Base-by-base conservation (phyloP, 2,113 vertebrate species). In the Fukomys damarensis region DNA sequence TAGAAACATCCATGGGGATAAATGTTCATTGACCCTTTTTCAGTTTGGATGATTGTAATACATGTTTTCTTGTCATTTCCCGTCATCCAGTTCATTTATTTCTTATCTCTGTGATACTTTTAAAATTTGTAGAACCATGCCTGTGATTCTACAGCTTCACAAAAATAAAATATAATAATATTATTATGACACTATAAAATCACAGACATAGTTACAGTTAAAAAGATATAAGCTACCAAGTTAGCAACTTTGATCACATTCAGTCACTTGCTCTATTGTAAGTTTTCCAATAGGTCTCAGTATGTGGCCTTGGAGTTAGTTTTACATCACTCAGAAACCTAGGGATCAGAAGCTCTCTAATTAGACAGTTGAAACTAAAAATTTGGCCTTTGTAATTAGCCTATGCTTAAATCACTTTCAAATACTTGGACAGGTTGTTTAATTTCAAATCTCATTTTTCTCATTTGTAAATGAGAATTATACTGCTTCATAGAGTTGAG, bases 401-500 rank as follows among this genome's bases (percentile, higher is more conserved):
- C 38, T 86, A 3, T 70, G 35, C 46, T 94, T 91, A 61, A 59
- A 43, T 79, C 3, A 20, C 43, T 89, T 92, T 83, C 1, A 41
- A 77, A 63, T 52, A 63, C 56, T 84, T 68, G 74, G 86, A 72
- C 9, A 80, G 30, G 93, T 74, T 87, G 35, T 76, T 97, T 85
- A 74, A 93, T 82, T 35, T 43, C 30, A 85, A 91, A 66, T 74
- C 46, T 81, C 52, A 87, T 11, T 86, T 80, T 97, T 46, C 5
- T 70, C 46, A 72, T 35, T 74, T 80, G 38, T 66, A 74, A 95
- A 58, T 79, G 17, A 61, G 46, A 10, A 4, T 79, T 77, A 66
- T 49, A 77, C 12, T 82, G 52, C 13, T 54, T 86, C 10, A 66
- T 11, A 89, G n/a, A 88, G 9, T 68, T 96, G 43, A 89, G 52